Evolutionary conservation across 2,797 vertebrate species (phyloP), one percentile per base, ranked within the genome.

Genomic region (Denticeps clupeoides): DNA sequence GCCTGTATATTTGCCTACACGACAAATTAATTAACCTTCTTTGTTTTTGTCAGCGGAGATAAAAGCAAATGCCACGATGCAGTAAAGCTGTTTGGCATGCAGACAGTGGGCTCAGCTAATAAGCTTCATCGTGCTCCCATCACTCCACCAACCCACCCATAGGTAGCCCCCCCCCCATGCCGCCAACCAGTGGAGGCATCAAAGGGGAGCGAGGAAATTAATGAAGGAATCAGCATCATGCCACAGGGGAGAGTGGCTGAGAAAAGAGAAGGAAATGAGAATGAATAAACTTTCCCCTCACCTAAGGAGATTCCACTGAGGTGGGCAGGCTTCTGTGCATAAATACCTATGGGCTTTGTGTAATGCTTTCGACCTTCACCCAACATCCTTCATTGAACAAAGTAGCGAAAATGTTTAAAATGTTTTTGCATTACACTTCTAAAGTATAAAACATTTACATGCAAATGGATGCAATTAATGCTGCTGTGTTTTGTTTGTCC

Each of bases 21-120:
- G 87, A 86, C 88, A 87, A 87, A 82, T 86, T 92, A 92, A 90
- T 92, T 91, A 91, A 88, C 86, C 84, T 84, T 84, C 83, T 80
- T 83, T 86, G 84, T 78, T 63, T 77, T 82, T 80, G 80, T 80
- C 84, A 72, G 78, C 72, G 76, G 71, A 59, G 57, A 46, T 63
- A 54, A 55, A 55, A 50, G 47, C 41, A 13, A 38, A 45, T 10
- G 43, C 41, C 13, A 49, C 33, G 46, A 45, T 43, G 42, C 49
- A 62, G 55, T 51, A 42, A 52, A 62, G 53, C 58, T 55, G 58
- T 59, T 63, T 58, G 63, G 54, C 38, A 32, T 35, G 29, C 51
- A 62, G 63, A 63, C 63, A 66, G 35, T 21, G 35, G 38, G 35
- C 38, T 35, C 68, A 79, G 82, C 83, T 87, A 85, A 84, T 81